Evolutionary conservation across 1,140 invertebrate species (phyloP), one percentile per base, ranked within the genome.

Genomic region (Tachypleus tridentatus): DNA sequence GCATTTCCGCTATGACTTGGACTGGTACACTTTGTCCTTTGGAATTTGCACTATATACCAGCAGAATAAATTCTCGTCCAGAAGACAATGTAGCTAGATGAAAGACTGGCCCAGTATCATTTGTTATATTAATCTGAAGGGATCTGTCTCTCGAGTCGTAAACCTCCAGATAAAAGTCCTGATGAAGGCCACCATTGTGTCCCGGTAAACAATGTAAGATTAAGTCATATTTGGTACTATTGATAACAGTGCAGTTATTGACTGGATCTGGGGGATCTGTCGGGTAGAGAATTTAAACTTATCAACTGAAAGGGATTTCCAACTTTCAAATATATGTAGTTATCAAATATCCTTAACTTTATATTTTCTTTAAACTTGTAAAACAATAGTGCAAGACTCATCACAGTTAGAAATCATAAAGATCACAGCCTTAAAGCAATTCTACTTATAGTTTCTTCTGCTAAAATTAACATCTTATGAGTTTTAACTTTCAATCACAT

Each of bases 211-310:
- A 91, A 67, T 87, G 83, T 29, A 91, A 83, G 70, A 86, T 82
- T 60, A 90, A 75, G 2, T 87, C 86, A 71, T 91, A 87, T 62
- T 84, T 82, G 60, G 88, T 92, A 73, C 90, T 88, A 76, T 93
- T 93, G 58, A 86, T 82, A 10, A 93, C 82, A 0, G 89, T 89
- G 77, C 91, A 94, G 75, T 93, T 93, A 29, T 84, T 83, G 59
- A 91, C 77, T 3, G 89, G 81, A 67, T 86, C 86, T 4, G 91
- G 91, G 49, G 87, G 85, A 70, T 90, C 90, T 85, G 64, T 29
- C 29, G 29, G 29, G 29, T 29, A 2, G 29, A 29, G 29, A 29
- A 29, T 29, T 29, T 29, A 29, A 29, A 29, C 29, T 29, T 29
- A 29, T 29, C 29, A 29, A 29, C 29, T 29, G 29, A 2, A 29